Evolutionary conservation across 1,140 invertebrate genomes (phyloP).

Genomic region (Scylla paramamosain): DNA sequence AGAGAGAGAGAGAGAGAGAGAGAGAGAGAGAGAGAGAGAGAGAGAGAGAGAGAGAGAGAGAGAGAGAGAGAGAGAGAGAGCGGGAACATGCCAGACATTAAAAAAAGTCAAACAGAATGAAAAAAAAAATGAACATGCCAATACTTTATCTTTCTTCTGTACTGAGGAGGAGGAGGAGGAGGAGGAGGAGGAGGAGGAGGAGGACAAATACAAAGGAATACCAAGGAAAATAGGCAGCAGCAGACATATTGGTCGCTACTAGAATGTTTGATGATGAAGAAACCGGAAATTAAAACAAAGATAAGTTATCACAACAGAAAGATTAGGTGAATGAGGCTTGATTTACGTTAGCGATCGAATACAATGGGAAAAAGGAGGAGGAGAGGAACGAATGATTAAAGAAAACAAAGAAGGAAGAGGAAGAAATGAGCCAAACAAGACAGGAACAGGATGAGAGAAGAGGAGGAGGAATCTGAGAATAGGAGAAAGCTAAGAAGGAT

Average conservation of each 20-base stretch:
- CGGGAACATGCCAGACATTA: not conserved
- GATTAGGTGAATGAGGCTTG: not conserved
- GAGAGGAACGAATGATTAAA: no score
- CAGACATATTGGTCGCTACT: not conserved
- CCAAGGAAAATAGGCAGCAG: not conserved
- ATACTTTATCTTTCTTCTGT: slow-evolving; percentile 38
- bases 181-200: not conserved
- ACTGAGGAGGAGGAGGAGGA: not conserved
- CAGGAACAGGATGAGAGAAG: not conserved
- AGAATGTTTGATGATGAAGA: not conserved
- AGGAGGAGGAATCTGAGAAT: not conserved
- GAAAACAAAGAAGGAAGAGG: not conserved
- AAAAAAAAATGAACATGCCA: slow-evolving; percentile 28
- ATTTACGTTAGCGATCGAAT: not conserved
- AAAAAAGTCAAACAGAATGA: not conserved
- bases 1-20: slow-evolving; percentile 20
- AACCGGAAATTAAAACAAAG: not conserved
- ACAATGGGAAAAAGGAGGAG: not conserved
- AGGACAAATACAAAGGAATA: not conserved
- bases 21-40: slow-evolving; percentile 11
- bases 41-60: not conserved
- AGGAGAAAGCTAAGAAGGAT: no score
- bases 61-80: not conserved
- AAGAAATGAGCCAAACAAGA: not conserved
- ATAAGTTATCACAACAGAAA: not conserved